phyloP scores from a whole-genome alignment of 1,140 invertebrate species.

The Anastrepha ludens region DNA sequence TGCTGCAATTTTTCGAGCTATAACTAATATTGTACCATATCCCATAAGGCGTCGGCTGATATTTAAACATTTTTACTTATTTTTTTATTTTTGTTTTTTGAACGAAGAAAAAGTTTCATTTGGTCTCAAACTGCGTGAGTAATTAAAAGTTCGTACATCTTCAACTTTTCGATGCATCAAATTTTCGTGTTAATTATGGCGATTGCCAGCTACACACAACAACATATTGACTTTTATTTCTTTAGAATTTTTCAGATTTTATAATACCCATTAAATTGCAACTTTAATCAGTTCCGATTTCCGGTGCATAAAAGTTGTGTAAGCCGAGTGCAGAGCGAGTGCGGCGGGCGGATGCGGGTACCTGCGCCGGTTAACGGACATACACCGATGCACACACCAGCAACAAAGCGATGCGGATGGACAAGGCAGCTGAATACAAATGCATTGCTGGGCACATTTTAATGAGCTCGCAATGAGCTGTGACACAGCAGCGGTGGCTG shows the following conservation, averaged over 20 bases:
- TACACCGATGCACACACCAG: background rate
- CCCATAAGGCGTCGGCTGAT: too few species aligned
- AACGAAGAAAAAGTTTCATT: background rate
- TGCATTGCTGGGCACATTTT: conserved; percentile 45
- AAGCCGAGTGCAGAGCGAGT: background rate
- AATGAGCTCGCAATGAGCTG: conserved; percentile 51
- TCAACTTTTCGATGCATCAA: background rate
- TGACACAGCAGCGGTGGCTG: background rate
- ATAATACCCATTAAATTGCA: conserved; percentile 34
- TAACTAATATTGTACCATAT: too few species aligned
- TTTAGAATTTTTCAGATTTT: background rate
- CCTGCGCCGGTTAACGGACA: conserved; percentile 29
- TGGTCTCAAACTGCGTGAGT: too few species aligned
- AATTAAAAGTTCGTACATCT: conserved; percentile 3
- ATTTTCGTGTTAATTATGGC: conserved; percentile 10
- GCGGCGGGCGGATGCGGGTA: conserved; percentile 30
- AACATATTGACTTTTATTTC: background rate
- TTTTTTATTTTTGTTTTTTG: background rate
- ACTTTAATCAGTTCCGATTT: conserved; percentile 53
- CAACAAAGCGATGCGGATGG: background rate
- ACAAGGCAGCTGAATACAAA: conserved; percentile 25
- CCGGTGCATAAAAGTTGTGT: conserved; percentile 44
- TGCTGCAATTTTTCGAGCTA: too few species aligned
- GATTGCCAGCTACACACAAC: background rate
- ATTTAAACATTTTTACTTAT: too few species aligned